Evolutionary conservation across 2,797 vertebrate species (phyloP).

Genomic region (Amphiprion clarkii): DNA sequence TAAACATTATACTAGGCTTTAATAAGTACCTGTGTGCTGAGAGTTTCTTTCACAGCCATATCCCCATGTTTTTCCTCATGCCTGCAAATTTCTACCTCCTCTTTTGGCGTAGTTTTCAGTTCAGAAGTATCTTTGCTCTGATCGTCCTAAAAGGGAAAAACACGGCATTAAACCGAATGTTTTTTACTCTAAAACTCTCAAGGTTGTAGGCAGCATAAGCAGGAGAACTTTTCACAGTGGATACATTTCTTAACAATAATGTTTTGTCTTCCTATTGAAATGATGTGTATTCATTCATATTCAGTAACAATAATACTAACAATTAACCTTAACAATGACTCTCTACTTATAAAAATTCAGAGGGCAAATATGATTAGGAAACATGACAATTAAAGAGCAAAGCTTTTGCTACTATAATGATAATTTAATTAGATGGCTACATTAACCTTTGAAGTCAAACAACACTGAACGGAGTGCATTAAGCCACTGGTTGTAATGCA

Average conservation of each 20-base stretch:
- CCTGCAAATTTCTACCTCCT: constrained; percentile 36
- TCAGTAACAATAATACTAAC: constrained; percentile 42
- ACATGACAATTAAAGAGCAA: constrained; percentile 75
- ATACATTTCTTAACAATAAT: constrained; percentile 6
- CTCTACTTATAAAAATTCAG: constrained; percentile 63
- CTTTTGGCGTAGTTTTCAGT: constrained; percentile 20
- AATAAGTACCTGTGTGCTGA: constrained; percentile 61
- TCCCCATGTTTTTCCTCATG: constrained; percentile 38
- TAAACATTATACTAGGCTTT: constrained; percentile 8
- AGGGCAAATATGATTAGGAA: constrained; percentile 62
- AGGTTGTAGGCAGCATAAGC: constrained; percentile 1
- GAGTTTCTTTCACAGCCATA: constrained; percentile 34
- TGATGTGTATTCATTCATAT: constrained; percentile 45
- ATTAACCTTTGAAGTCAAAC: constrained; percentile 83
- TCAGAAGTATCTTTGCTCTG: constrained; percentile 44
- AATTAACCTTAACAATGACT: constrained; percentile 68
- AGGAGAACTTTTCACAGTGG: background rate
- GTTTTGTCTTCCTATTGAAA: constrained; percentile 8
- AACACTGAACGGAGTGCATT: constrained; percentile 63
- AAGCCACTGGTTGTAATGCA: constrained; percentile 63
- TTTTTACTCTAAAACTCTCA: constrained; percentile 5
- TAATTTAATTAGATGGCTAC: constrained; percentile 67
- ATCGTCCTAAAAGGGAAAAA: constrained; percentile 65
- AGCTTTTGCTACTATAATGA: constrained; percentile 62
- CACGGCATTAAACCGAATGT: background rate